Conservation (phyloP, 2,113 vertebrate genomes). For the Lepisosteus osseus region DNA sequence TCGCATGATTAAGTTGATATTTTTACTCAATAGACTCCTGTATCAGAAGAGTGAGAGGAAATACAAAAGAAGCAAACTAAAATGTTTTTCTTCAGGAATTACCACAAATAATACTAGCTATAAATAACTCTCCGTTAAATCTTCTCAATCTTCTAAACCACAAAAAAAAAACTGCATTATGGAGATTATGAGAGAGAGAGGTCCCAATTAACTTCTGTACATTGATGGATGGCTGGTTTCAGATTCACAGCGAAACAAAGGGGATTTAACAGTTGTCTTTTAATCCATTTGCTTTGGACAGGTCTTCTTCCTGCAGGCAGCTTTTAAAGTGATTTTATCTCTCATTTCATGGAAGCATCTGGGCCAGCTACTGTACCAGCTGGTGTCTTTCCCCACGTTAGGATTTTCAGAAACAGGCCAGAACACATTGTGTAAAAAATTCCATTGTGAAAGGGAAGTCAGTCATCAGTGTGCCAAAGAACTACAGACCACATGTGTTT, state of each 20-base stretch:
- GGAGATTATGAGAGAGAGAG: slow-evolving; percentile 45
- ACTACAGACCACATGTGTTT: too few species aligned
- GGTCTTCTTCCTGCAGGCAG: slow-evolving; percentile 40
- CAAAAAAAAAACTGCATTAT: slow-evolving; percentile 33
- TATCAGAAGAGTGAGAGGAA: too few species aligned
- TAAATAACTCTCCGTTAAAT: slow-evolving; percentile 13
- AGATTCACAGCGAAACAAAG: slow-evolving; percentile 57
- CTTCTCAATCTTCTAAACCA: slow-evolving; percentile 12
- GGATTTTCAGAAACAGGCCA: slow-evolving; percentile 10
- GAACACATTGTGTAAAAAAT: not conserved
- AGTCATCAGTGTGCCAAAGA: not conserved
- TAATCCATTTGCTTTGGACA: slow-evolving; percentile 54
- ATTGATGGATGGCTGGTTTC: slow-evolving; percentile 28
- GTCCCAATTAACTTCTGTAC: slow-evolving; percentile 55
- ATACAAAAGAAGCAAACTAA: too few species aligned
- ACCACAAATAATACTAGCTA: slow-evolving; percentile 43
- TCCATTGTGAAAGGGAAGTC: not conserved
- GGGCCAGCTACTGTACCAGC: not conserved
- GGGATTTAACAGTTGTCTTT: slow-evolving; percentile 57
- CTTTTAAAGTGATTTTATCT: slow-evolving; percentile 54
- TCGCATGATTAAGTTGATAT: too few species aligned
- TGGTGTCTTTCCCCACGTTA: slow-evolving; percentile 19
- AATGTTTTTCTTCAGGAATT: slow-evolving; percentile 23
- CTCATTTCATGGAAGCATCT: slow-evolving; percentile 25
- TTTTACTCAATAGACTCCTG: too few species aligned